Evolutionary conservation across 2,113 vertebrate genomes (phyloP).

Genomic region (Nematolebias whitei): DNA sequence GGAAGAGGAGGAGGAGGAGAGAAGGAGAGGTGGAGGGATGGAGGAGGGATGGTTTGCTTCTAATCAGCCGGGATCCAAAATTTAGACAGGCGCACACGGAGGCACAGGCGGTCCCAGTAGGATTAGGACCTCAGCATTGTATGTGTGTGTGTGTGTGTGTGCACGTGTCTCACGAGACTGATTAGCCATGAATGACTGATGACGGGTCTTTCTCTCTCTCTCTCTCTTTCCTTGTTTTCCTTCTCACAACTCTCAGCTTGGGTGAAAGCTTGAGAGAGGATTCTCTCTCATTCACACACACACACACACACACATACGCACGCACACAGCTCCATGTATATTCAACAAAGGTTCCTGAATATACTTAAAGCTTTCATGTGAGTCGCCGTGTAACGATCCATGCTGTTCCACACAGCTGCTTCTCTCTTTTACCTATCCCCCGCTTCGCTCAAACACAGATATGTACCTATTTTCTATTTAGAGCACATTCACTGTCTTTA

Average conservation of each 20-base stretch:
- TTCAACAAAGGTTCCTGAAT: constrained; percentile 78
- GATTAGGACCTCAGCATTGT: constrained; percentile 69
- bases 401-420: constrained; percentile 78
- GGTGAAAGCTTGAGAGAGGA: constrained; percentile 57
- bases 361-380: constrained; percentile 80
- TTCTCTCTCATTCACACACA: constrained; percentile 26
- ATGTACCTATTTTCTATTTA: constrained; percentile 60
- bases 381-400: constrained; percentile 80
- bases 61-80: constrained; percentile 75
- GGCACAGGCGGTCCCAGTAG: constrained; percentile 73
- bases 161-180: constrained; percentile 74
- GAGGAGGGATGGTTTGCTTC: constrained; percentile 54
- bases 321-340: constrained; percentile 74
- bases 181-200: constrained; percentile 82
- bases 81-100: constrained; percentile 73
- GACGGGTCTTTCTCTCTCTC: constrained; percentile 76
- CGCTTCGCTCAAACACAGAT: constrained; percentile 36
- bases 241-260: constrained; percentile 61
- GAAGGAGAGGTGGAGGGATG: constrained; percentile 15
- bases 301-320: constrained; percentile 27
- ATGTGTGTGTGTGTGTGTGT: constrained; percentile 42
- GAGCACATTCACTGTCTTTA: constrained; percentile 57
- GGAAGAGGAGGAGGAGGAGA: constrained; percentile 12
- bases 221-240: constrained; percentile 64
- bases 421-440: constrained; percentile 56